These are phyloP conservation scores for Tryphoninae sp. DNA, from an alignment of 2,888 invertebrate genomes.

Conservation along the genomic window DNA sequence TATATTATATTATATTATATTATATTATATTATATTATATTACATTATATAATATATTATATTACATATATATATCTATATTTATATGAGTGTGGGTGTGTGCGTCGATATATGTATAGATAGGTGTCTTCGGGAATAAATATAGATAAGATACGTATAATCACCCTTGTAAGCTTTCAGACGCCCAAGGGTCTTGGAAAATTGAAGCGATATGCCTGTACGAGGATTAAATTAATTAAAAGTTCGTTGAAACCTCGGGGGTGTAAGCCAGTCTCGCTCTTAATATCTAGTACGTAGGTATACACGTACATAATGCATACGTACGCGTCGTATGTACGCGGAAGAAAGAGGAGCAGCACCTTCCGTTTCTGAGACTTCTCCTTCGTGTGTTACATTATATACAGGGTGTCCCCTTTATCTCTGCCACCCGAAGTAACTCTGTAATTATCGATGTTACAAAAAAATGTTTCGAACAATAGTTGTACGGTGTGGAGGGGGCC, in stretches of 20 bases:
- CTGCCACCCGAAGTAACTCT: no score
- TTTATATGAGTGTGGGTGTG: no score
- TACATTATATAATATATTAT: no score
- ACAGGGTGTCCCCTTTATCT: neutral
- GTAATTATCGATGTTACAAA: no score
- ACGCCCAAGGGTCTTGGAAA: slow-evolving; percentile 39
- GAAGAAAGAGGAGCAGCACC: neutral
- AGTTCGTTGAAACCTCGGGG: slow-evolving; percentile 44
- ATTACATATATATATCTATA: neutral
- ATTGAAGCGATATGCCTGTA: slow-evolving; percentile 35
- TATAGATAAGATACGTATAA: slow-evolving; percentile 1
- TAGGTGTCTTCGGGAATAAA: neutral
- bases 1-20: no score
- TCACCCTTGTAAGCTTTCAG: neutral
- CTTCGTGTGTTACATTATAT: neutral
- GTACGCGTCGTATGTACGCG: neutral
- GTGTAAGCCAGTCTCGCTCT: slow-evolving; percentile 15
- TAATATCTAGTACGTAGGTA: neutral
- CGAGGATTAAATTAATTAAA: slow-evolving; percentile 57
- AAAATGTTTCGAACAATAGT: no score
- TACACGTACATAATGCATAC: slow-evolving; percentile 2
- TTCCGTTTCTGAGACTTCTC: neutral
- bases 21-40: no score
- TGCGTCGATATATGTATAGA: neutral
- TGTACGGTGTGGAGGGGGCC: no score